phyloP scores from a whole-genome alignment of 1,140 invertebrate genomes.

The Drosophila watanabei region DNA sequence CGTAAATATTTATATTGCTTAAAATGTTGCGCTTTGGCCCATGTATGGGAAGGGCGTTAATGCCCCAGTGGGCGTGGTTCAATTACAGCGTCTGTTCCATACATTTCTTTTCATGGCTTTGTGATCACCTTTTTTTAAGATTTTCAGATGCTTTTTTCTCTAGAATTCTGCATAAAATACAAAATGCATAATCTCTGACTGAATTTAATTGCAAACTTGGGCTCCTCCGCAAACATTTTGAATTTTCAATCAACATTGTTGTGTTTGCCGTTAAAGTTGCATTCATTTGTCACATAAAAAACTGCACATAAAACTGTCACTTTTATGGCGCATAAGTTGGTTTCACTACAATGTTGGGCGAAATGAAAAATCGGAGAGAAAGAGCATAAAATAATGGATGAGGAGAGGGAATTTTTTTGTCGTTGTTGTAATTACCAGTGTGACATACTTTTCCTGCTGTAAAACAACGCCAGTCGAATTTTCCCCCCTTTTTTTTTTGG shows the following conservation, averaged over 20 bases:
- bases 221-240: neutral
- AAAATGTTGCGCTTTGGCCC: conserved; percentile 44
- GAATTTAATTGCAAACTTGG: neutral
- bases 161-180: neutral
- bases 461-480: conserved; percentile 6
- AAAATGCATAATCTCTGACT: neutral
- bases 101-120: conserved; percentile 9
- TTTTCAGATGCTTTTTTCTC: neutral
- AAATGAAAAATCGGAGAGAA: conserved; percentile 20
- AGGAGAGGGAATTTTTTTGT: neutral
- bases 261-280: neutral
- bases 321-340: conserved; percentile 42
- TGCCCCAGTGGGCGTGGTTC: conserved; percentile 36
- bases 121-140: neutral
- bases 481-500: neutral
- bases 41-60: conserved; percentile 4
- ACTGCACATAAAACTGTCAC: conserved; percentile 37
- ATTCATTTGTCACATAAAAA: conserved; percentile 33
- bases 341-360: conserved; percentile 35
- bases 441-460: conserved; percentile 27
- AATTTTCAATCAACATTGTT: conserved; percentile 21
- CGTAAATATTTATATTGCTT: conserved; percentile 52
- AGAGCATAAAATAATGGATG: conserved; percentile 14
- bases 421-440: conserved; percentile 36
- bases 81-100: conserved; percentile 20